These are phyloP conservation scores for Sclerodermus sp. DNA, from an alignment of 2,888 invertebrate genomes.

Conservation along the genomic window DNA sequence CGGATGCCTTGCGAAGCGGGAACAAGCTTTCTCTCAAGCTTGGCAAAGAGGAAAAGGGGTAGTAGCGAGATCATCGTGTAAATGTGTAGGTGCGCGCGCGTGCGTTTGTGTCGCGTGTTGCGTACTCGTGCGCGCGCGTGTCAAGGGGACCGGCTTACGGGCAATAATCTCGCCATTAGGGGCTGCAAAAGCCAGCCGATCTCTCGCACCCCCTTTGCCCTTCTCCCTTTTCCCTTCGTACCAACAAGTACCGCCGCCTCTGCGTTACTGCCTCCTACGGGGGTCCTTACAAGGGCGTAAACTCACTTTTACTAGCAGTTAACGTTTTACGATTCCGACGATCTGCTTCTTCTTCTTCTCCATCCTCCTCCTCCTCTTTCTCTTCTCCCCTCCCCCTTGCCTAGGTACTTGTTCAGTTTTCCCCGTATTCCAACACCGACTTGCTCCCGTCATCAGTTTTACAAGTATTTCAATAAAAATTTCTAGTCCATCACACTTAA, in stretches of 20 bases:
- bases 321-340: slow-evolving; percentile 56
- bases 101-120: too few species aligned
- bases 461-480: too few species aligned
- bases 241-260: too few species aligned
- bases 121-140: too few species aligned
- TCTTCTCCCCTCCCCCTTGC: slow-evolving; percentile 6
- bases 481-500: too few species aligned
- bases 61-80: too few species aligned
- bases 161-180: slow-evolving; percentile 52
- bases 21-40: background rate
- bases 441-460: too few species aligned
- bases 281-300: slow-evolving; percentile 57
- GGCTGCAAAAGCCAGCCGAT: slow-evolving; percentile 39
- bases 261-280: slow-evolving; percentile 38
- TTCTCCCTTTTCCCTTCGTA: too few species aligned
- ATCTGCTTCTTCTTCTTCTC: slow-evolving; percentile 36
- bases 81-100: too few species aligned
- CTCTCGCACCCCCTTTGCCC: too few species aligned
- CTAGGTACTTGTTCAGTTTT: too few species aligned
- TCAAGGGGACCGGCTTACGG: slow-evolving; percentile 37
- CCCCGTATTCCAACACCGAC: too few species aligned
- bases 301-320: slow-evolving; percentile 57
- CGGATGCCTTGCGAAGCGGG: slow-evolving; percentile 15
- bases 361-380: slow-evolving; percentile 5
- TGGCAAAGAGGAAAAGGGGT: background rate